Conservation (phyloP, 2,113 vertebrate genomes). For the Oncorhynchus clarkii region DNA sequence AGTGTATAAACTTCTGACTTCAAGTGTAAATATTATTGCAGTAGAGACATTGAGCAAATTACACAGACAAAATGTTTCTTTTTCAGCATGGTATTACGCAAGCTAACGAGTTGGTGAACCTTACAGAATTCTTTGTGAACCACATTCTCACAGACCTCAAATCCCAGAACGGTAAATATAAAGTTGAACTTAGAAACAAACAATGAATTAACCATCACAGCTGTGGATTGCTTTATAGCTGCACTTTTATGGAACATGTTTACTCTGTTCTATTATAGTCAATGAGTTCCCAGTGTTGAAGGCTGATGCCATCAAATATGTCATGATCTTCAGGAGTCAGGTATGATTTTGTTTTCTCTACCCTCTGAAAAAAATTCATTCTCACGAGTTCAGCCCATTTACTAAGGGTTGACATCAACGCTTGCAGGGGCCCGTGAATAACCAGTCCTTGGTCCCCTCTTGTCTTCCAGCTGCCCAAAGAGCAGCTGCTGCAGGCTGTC, state of each 20-base stretch:
- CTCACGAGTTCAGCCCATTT: background rate
- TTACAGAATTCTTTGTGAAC: constrained; percentile 95
- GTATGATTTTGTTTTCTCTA: constrained; percentile 65
- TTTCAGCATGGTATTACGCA: constrained; percentile 97
- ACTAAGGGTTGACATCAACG: background rate
- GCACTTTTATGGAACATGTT: background rate
- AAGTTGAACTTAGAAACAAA: background rate
- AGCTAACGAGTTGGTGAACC: constrained; percentile 96
- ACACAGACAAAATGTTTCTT: background rate
- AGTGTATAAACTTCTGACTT: too few relatives aligned
- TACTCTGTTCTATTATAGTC: constrained; percentile 72
- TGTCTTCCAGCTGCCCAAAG: constrained; percentile 90
- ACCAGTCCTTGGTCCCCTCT: constrained; percentile 26
- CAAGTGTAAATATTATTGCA: background rate
- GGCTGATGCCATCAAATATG: constrained; percentile 97
- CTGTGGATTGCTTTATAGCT: background rate
- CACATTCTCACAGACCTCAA: constrained; percentile 94
- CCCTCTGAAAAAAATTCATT: background rate
- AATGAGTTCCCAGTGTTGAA: constrained; percentile 98
- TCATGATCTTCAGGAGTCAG: constrained; percentile 99
- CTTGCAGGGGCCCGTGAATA: background rate
- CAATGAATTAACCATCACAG: background rate
- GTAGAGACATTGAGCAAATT: background rate
- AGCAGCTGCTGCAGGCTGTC: constrained; percentile 88
- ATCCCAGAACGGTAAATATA: constrained; percentile 83